Percentiles rank a stretch among this genome's conserved stretches.
Conservation (phyloP, 2,113 vertebrate genomes). For the Anarhynchus alexandrinus region DNA sequence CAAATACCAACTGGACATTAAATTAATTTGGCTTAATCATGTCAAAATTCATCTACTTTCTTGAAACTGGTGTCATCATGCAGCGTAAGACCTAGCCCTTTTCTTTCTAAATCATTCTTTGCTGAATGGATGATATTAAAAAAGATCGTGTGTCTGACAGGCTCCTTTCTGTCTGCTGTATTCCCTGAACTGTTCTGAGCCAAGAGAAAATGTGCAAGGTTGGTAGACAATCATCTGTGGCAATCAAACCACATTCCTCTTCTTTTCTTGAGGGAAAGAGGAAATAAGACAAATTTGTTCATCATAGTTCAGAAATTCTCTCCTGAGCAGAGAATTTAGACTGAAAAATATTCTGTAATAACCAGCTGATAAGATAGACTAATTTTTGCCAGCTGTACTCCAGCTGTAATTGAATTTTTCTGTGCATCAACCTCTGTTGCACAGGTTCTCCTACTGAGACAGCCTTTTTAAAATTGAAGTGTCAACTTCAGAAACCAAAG, state of each 20-base stretch:
- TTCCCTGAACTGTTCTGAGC: neutral
- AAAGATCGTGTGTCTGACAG: neutral
- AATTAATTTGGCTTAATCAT: neutral
- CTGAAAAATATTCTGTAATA: neutral
- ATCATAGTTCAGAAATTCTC: neutral
- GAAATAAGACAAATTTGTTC: neutral
- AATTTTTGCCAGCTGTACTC: neutral
- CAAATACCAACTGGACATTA: neutral
- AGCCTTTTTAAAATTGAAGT: neutral
- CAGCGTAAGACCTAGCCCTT: neutral
- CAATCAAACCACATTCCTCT: neutral
- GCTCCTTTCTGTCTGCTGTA: conserved; percentile 28
- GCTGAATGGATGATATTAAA: neutral
- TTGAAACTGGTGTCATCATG: neutral
- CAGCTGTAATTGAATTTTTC: neutral
- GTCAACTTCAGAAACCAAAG: neutral
- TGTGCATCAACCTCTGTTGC: neutral
- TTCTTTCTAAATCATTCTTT: neutral
- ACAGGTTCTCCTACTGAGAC: neutral
- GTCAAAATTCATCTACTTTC: neutral
- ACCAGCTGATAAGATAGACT: neutral
- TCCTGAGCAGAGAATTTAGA: neutral
- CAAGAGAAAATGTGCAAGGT: neutral
- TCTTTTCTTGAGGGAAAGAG: neutral
- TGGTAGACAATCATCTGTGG: neutral